Conservation (phyloP, 2,888 invertebrate genomes). For the Caenorhabditis virilis region DNA sequence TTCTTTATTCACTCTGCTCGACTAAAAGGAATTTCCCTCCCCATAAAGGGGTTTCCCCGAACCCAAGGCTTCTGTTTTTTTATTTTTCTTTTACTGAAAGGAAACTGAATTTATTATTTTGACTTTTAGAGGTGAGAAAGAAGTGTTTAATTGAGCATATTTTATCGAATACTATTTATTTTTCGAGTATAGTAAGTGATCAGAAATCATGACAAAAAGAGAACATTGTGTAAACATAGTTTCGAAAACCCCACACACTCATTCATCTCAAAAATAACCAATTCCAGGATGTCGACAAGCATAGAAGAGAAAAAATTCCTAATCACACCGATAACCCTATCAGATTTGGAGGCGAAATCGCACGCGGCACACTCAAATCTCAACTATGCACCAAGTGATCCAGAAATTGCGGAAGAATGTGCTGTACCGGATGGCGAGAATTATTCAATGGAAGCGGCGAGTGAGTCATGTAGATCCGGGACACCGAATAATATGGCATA, state of each 20-base stretch:
- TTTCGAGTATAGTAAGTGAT: too few relatives aligned
- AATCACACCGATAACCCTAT: constrained; percentile 30
- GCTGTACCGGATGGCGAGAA: constrained; percentile 2
- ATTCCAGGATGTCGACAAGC: constrained; percentile 15
- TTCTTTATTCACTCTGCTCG: background rate
- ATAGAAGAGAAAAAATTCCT: constrained; percentile 40
- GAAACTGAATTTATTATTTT: background rate
- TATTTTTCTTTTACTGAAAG: too few relatives aligned
- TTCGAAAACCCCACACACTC: too few relatives aligned
- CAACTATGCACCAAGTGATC: constrained; percentile 22
- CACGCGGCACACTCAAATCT: constrained; percentile 28
- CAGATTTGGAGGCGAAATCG: constrained; percentile 27
- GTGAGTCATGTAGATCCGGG: constrained; percentile 10
- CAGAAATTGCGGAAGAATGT: constrained; percentile 12
- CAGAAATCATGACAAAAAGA: too few relatives aligned
- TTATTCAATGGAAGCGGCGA: constrained; percentile 13
- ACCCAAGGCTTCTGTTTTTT: too few relatives aligned
- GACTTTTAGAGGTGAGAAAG: too few relatives aligned
- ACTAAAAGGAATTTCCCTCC: background rate
- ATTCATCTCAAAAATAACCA: too few relatives aligned
- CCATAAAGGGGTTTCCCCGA: background rate
- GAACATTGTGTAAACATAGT: too few relatives aligned
- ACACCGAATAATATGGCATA: constrained; percentile 34
- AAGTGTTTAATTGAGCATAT: too few relatives aligned
- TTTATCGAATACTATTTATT: too few relatives aligned